These are phyloP conservation scores for Ceryle rudis DNA, from an alignment of 2,797 vertebrate species.

Conservation along the genomic window DNA sequence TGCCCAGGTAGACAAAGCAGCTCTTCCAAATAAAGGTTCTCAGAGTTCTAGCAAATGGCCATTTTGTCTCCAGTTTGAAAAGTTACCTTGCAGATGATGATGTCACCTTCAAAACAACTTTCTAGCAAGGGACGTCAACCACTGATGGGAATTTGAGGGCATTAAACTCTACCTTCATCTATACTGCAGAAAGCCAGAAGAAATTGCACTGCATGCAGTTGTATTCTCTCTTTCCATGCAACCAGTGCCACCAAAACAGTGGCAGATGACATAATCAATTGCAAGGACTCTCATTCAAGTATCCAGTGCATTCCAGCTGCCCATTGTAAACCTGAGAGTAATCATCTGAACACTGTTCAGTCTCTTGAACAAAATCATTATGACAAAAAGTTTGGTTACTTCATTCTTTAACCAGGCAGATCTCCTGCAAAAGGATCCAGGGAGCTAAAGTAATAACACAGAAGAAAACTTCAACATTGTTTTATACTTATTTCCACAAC, in stretches of 20 bases:
- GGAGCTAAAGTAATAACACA: background rate
- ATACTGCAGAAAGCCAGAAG: background rate
- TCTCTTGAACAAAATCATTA: background rate
- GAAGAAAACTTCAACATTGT: background rate
- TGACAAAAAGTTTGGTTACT: background rate
- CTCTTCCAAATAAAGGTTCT: background rate
- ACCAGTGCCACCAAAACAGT: rapidly evolving
- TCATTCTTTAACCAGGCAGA: background rate
- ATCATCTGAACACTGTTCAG: background rate
- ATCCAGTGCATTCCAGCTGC: background rate
- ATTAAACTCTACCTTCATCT: background rate
- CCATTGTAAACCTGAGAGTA: background rate
- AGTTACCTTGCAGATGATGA: background rate
- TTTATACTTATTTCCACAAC: background rate
- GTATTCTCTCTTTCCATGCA: background rate
- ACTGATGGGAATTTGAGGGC: background rate
- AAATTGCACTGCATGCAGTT: background rate
- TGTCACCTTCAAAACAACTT: background rate
- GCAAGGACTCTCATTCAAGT: background rate
- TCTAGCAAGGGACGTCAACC: background rate
- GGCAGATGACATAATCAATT: background rate
- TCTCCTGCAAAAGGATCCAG: background rate
- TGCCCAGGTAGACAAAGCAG: background rate
- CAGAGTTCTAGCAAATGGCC: background rate
- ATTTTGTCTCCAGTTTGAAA: background rate